Conservation (phyloP, 2,113 vertebrate species). For the Psettodes erumei region DNA sequence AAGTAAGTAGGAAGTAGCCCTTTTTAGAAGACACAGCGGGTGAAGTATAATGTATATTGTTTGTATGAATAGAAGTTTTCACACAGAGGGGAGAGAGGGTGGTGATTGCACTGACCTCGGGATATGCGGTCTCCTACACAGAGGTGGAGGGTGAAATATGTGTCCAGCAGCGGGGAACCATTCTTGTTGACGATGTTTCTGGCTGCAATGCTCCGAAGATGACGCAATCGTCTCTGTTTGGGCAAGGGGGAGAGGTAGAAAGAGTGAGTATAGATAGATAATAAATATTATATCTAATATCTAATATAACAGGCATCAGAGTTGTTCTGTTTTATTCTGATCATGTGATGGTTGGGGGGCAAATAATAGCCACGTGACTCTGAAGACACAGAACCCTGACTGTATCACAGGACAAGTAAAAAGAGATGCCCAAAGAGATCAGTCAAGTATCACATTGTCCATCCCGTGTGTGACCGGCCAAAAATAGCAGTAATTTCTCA, state of each 20-base stretch:
- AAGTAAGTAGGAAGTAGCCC: background rate
- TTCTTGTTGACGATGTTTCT: conserved; percentile 95
- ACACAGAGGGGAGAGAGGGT: background rate
- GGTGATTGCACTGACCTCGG: conserved; percentile 75
- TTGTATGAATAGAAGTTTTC: background rate
- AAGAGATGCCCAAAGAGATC: background rate
- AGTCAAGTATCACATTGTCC: background rate
- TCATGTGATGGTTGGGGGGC: background rate
- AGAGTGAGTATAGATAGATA: background rate
- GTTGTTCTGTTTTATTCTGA: conserved; percentile 2
- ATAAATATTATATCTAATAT: background rate
- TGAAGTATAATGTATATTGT: background rate
- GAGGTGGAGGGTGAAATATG: conserved; percentile 96
- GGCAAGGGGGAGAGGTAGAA: background rate
- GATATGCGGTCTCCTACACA: conserved; percentile 86
- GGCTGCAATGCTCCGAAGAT: conserved; percentile 95
- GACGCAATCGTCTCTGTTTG: conserved; percentile 92
- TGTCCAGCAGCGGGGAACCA: conserved; percentile 93
- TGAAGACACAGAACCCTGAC: background rate
- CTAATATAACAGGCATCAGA: conserved; percentile 4
- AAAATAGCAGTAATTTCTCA: background rate
- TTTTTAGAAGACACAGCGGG: background rate
- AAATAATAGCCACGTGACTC: background rate
- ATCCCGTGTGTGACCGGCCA: background rate
- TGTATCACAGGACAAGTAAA: background rate